A percentile compares a stretch with the other conserved stretches of the same genome.
Conservation (phyloP, 2,113 vertebrate genomes). For the Eurystomus gularis region DNA sequence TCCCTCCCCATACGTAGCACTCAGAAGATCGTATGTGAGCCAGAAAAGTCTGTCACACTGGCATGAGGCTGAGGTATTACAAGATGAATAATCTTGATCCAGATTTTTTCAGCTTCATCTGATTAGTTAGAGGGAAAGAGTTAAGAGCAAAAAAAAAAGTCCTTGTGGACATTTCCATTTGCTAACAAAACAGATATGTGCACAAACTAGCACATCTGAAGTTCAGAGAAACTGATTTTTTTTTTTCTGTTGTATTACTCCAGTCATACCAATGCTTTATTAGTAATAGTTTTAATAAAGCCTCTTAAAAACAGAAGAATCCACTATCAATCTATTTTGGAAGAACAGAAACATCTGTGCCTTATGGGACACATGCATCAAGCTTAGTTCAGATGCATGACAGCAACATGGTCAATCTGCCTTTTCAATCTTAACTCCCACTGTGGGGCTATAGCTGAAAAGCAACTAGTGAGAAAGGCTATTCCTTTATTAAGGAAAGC, state of each 20-base stretch:
- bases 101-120: not conserved
- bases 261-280: not conserved
- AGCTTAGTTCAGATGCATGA: not conserved
- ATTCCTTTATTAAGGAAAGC: not conserved
- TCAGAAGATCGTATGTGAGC: not conserved
- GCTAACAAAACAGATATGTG: conserved; percentile 30
- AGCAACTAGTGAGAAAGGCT: not conserved
- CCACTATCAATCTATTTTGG: not conserved
- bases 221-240: not conserved
- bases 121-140: conserved; percentile 4
- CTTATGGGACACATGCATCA: not conserved
- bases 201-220: not conserved
- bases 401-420: not conserved
- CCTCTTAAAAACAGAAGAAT: not conserved
- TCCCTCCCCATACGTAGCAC: rapidly evolving
- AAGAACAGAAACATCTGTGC: not conserved
- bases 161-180: conserved; percentile 49
- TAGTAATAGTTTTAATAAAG: not conserved
- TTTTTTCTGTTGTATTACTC: not conserved
- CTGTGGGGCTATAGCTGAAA: not conserved
- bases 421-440: not conserved
- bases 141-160: not conserved
- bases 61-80: not conserved
- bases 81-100: not conserved
- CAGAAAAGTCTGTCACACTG: not conserved